These are phyloP conservation scores for Numida meleagris DNA, from an alignment of 2,113 vertebrate genomes.

Conservation along the genomic window DNA sequence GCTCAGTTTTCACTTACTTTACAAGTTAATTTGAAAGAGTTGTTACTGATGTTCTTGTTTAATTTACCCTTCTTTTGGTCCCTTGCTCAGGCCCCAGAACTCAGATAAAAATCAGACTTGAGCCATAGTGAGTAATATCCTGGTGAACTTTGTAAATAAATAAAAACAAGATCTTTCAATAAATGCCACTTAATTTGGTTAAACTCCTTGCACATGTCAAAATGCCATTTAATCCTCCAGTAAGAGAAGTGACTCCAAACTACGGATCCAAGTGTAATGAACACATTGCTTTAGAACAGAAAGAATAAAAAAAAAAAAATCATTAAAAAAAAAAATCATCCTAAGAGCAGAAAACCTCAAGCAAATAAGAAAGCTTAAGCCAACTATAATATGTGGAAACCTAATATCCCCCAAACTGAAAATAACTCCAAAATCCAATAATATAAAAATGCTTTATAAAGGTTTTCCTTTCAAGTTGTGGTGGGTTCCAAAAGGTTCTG, in stretches of 20 bases:
- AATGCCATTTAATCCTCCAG: slow-evolving; percentile 65
- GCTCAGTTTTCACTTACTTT: not conserved
- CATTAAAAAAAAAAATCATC: not conserved
- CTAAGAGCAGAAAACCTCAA: slow-evolving; percentile 54
- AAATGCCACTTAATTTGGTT: slow-evolving; percentile 73
- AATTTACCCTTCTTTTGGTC: slow-evolving; percentile 61
- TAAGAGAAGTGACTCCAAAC: slow-evolving; percentile 68
- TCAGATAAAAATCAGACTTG: slow-evolving; percentile 74
- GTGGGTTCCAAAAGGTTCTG: slow-evolving; percentile 44
- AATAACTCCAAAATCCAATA: slow-evolving; percentile 69
- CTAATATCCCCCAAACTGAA: slow-evolving; percentile 57
- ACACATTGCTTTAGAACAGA: slow-evolving; percentile 62
- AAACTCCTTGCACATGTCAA: slow-evolving; percentile 64
- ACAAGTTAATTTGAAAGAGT: not conserved
- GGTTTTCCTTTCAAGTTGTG: slow-evolving; percentile 27
- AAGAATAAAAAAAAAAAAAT: slow-evolving; percentile 6
- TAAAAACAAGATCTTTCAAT: slow-evolving; percentile 76
- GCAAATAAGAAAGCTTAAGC: slow-evolving; percentile 55
- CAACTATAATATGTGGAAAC: slow-evolving; percentile 58
- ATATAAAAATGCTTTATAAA: slow-evolving; percentile 55
- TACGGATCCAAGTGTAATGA: slow-evolving; percentile 58
- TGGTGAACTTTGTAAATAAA: slow-evolving; percentile 75
- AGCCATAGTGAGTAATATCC: slow-evolving; percentile 64
- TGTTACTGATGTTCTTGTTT: not conserved
- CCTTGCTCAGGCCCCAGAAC: slow-evolving; percentile 56